Evolutionary conservation across 2,113 vertebrate species (phyloP).

Genomic region (Elgaria multicarinata): DNA sequence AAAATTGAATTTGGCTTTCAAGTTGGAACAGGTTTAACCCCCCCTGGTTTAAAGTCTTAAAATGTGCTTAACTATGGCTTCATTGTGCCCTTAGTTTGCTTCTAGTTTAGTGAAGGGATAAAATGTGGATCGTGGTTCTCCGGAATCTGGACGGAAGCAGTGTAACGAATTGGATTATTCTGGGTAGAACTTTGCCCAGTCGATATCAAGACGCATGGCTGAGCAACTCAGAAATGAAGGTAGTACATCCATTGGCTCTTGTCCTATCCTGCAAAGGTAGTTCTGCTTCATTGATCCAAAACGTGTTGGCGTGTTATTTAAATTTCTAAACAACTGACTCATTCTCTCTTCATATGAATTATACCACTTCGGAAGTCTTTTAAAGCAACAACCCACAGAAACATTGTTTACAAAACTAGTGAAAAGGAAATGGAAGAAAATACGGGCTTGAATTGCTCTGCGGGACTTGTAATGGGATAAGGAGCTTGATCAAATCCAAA

Average conservation of each 20-base stretch:
- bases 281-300: neutral
- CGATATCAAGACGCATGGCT: slow-evolving; percentile 40
- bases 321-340: slow-evolving; percentile 57
- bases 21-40: neutral
- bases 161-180: slow-evolving; percentile 38
- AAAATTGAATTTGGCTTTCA: no score
- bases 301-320: neutral
- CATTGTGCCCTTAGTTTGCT: neutral
- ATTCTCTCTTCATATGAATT: neutral
- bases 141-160: neutral
- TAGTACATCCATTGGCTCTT: slow-evolving; percentile 49
- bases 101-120: neutral
- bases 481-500: neutral
- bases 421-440: neutral
- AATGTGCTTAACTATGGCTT: neutral
- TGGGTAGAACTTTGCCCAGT: slow-evolving; percentile 51
- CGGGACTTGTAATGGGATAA: neutral
- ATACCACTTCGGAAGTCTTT: neutral
- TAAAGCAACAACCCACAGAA: slow-evolving; percentile 18
- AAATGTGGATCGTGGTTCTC: neutral
- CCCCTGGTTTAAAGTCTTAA: neutral
- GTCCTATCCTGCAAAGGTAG: neutral
- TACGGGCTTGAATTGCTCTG: rapidly evolving
- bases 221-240: slow-evolving; percentile 44
- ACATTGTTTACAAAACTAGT: slow-evolving; percentile 4